These are phyloP conservation scores for Heterodera filipjevi DNA, from an alignment of 2,888 invertebrate species.

Conservation along the genomic window DNA sequence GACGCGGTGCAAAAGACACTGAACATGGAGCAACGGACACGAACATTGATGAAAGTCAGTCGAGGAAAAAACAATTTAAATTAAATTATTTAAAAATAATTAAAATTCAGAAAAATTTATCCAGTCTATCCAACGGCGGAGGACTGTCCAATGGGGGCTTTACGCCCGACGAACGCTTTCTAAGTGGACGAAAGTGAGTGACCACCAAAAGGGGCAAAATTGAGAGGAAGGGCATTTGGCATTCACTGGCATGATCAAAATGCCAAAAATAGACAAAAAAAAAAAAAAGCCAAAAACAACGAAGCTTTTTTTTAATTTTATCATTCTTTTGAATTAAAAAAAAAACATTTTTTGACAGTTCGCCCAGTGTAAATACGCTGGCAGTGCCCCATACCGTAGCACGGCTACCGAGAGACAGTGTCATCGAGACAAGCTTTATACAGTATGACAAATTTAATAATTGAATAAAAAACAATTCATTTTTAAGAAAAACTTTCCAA, in stretches of 20 bases:
- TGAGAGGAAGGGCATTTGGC: too few species aligned
- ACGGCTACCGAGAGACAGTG: background rate
- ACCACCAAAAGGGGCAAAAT: too few species aligned
- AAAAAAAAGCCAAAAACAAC: too few species aligned
- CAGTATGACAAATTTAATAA: slow-evolving; percentile 31
- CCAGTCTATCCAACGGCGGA: slow-evolving; percentile 43
- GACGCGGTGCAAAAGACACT: slow-evolving; percentile 90
- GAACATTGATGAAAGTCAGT: slow-evolving; percentile 66
- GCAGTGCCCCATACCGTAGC: background rate
- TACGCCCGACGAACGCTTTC: slow-evolving; percentile 30
- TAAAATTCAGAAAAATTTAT: slow-evolving; percentile 42
- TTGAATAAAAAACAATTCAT: background rate
- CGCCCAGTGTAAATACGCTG: slow-evolving; percentile 5
- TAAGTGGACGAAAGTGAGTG: background rate
- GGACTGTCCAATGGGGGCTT: slow-evolving; percentile 34
- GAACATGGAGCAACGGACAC: slow-evolving; percentile 97
- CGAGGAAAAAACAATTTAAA: slow-evolving; percentile 9
- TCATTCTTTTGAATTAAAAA: too few species aligned
- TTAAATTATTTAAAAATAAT: slow-evolving; percentile 1
- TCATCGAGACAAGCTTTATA: slow-evolving; percentile 46
- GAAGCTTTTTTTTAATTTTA: too few species aligned
- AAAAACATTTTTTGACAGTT: background rate
- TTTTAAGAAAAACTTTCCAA: slow-evolving; percentile 36
- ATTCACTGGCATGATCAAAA: too few species aligned
- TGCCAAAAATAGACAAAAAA: too few species aligned